Percentiles rank a stretch among this genome's conserved stretches.
These are phyloP conservation scores for Meteorus sp. DNA, from an alignment of 1,140 invertebrate species.

Conservation along the genomic window DNA sequence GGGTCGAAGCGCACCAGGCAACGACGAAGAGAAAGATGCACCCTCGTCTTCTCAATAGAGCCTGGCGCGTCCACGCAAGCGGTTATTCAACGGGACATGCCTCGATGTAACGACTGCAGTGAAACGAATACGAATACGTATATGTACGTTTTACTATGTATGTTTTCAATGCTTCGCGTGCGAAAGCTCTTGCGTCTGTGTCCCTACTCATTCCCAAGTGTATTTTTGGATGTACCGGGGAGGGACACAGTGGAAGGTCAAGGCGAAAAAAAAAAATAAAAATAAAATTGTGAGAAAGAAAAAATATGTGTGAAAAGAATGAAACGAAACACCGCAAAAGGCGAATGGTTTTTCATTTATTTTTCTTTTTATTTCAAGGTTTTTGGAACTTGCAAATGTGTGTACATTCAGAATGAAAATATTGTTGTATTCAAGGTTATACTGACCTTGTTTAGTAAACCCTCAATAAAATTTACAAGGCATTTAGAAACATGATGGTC, in stretches of 20 bases:
- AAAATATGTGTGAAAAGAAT: slow-evolving; percentile 32
- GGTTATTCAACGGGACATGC: slow-evolving; percentile 36
- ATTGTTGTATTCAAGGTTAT: no score
- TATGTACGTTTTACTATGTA: no score
- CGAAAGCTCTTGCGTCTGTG: no score
- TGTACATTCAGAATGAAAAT: no score
- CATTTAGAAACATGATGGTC: no score
- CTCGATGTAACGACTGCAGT: slow-evolving; percentile 40
- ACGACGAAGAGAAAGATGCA: slow-evolving; percentile 40
- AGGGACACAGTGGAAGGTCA: slow-evolving; percentile 19
- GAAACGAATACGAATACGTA: slow-evolving; percentile 47
- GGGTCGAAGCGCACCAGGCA: slow-evolving; percentile 38
- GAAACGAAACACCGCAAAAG: slow-evolving; percentile 31
- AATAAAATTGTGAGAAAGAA: slow-evolving; percentile 19
- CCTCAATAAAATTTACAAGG: no score
- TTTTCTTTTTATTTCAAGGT: not conserved
- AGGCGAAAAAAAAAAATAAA: slow-evolving; percentile 7
- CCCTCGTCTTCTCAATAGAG: slow-evolving; percentile 45
- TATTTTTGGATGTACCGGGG: slow-evolving; percentile 20
- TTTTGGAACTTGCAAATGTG: no score
- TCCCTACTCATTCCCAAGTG: no score
- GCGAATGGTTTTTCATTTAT: slow-evolving; percentile 46
- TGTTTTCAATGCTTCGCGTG: no score
- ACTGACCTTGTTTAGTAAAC: no score
- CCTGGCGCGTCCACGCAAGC: slow-evolving; percentile 37